phyloP scores from a whole-genome alignment of 2,113 vertebrate genomes.

The Suricata suricatta region DNA sequence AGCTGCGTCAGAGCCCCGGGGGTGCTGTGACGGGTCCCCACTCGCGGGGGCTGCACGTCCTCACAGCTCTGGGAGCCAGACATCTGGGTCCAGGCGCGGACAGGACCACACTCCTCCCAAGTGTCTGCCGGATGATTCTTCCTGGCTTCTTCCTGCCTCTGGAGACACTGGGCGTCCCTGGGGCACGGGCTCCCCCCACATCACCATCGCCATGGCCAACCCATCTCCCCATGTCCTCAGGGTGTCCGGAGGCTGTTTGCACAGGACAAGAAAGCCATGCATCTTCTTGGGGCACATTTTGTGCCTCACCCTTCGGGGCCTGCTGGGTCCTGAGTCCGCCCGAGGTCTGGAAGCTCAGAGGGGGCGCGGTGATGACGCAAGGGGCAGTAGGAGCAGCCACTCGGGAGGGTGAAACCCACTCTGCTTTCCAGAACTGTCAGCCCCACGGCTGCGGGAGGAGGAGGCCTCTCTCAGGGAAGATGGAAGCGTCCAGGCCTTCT shows the following conservation, averaged over 20 bases:
- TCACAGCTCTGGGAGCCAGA: too few species aligned
- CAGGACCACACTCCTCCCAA: too few species aligned
- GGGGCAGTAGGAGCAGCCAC: neutral
- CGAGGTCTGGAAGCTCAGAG: neutral
- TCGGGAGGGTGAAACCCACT: accelerated
- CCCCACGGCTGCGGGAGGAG: neutral
- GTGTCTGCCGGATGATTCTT: accelerated
- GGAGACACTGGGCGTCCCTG: neutral
- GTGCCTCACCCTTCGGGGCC: neutral
- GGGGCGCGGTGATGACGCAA: too few species aligned
- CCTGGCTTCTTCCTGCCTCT: neutral
- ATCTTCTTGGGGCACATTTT: neutral
- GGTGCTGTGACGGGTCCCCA: too few species aligned
- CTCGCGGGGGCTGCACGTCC: too few species aligned
- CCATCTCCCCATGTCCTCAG: neutral
- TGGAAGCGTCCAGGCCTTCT: too few species aligned
- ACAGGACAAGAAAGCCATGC: accelerated
- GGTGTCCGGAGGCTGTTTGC: neutral
- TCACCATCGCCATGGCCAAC: neutral
- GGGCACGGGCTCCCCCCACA: neutral
- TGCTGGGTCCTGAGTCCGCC: neutral
- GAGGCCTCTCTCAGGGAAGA: neutral
- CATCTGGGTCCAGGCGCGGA: neutral
- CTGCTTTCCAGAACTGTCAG: neutral
- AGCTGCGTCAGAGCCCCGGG: accelerated